phyloP scores from a whole-genome alignment of 2,113 vertebrate species.

The Setophaga petechia region DNA sequence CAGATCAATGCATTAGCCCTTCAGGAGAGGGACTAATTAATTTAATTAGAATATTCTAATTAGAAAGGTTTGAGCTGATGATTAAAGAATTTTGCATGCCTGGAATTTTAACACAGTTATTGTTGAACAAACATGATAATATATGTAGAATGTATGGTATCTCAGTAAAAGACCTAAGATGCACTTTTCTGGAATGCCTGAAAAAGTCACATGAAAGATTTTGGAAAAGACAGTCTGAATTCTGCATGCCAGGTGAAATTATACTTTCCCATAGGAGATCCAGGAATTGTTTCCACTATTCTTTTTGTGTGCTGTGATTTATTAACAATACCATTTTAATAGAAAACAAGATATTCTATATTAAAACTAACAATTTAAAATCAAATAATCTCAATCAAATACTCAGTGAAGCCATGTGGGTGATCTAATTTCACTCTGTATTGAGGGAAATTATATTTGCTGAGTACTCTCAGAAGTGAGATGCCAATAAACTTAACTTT shows the following conservation, averaged over 20 bases:
- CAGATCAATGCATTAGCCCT: constrained; percentile 39
- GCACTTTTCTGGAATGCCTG: background rate
- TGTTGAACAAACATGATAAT: background rate
- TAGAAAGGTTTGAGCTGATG: constrained; percentile 33
- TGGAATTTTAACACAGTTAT: constrained; percentile 18
- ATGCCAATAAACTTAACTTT: background rate
- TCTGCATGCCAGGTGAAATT: background rate
- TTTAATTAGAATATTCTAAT: constrained; percentile 60
- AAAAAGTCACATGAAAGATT: background rate
- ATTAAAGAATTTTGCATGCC: constrained; percentile 4
- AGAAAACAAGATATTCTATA: background rate
- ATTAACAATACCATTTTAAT: background rate
- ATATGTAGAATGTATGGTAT: background rate
- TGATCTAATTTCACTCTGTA: background rate
- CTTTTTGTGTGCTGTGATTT: background rate
- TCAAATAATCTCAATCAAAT: background rate
- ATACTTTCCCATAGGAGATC: background rate
- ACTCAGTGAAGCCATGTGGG: background rate
- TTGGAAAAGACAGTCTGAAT: background rate
- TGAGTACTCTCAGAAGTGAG: background rate
- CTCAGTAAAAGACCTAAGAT: background rate
- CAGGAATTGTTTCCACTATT: background rate
- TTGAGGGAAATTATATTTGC: background rate
- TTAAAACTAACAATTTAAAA: background rate
- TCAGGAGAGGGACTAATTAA: constrained; percentile 51